Conservation (phyloP, 2,888 invertebrate genomes). For the Tenthredo livida region DNA sequence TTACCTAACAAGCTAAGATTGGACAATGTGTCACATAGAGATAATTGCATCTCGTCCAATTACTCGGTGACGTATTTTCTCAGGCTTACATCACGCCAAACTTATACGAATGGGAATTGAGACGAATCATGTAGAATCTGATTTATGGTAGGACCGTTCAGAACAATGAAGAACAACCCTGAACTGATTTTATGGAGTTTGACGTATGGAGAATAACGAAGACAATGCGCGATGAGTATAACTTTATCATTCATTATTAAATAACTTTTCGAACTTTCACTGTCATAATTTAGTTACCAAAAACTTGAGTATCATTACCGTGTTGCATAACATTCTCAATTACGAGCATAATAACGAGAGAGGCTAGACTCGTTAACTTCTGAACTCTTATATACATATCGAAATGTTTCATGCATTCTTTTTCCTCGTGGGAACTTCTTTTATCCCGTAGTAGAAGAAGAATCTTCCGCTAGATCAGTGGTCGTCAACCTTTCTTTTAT, state of each 20-base stretch:
- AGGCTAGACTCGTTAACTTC: constrained; percentile 33
- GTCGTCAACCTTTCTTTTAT: constrained; percentile 18
- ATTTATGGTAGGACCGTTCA: neutral
- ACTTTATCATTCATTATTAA: neutral
- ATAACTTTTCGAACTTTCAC: neutral
- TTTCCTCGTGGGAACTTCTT: constrained; percentile 40
- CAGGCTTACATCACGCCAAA: neutral
- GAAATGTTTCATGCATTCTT: constrained; percentile 47
- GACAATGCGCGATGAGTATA: neutral
- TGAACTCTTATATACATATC: constrained; percentile 14
- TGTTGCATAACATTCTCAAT: constrained; percentile 40
- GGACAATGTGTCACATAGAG: neutral
- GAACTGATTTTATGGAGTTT: neutral
- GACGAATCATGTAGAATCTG: neutral
- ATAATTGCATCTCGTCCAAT: neutral
- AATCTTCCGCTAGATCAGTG: constrained; percentile 45
- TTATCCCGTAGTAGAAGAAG: constrained; percentile 25
- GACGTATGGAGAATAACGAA: neutral
- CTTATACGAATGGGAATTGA: neutral
- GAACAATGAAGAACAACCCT: neutral
- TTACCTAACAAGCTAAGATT: neutral
- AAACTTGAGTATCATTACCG: constrained; percentile 12
- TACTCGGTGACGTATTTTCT: neutral
- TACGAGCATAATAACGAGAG: constrained; percentile 14
- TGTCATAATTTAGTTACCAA: neutral